Conservation (phyloP, 2,888 invertebrate species). For the Alcis repandata region DNA sequence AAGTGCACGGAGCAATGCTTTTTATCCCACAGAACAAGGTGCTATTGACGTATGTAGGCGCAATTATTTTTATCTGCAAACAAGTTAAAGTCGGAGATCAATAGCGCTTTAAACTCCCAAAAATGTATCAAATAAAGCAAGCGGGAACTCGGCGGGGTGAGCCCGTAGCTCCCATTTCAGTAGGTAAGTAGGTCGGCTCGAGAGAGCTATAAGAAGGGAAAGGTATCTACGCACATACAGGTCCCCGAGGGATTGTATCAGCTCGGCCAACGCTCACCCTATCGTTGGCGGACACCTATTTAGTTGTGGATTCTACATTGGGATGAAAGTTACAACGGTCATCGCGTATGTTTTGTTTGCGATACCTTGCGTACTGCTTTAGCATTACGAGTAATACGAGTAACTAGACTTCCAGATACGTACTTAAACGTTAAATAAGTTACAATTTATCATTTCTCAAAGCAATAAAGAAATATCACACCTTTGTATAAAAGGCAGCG, state of each 20-base stretch:
- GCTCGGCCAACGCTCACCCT: conserved; percentile 19
- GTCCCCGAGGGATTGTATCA: conserved; percentile 26
- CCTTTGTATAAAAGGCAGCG: neutral
- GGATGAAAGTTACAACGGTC: conserved; percentile 6
- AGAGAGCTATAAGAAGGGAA: conserved; percentile 33
- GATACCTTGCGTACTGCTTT: neutral
- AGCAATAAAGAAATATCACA: too few relatives aligned
- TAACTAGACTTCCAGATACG: too few relatives aligned
- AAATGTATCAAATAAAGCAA: conserved; percentile 18
- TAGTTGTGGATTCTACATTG: conserved; percentile 12
- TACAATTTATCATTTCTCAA: too few relatives aligned
- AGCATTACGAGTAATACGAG: neutral
- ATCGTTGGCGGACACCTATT: conserved; percentile 24
- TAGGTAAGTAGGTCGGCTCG: conserved; percentile 37
- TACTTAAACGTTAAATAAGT: too few relatives aligned
- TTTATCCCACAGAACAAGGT: too few relatives aligned
- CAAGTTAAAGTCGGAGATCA: conserved; percentile 5
- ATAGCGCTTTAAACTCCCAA: conserved; percentile 14
- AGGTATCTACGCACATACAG: conserved; percentile 31
- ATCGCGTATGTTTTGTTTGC: neutral
- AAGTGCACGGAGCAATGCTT: too few relatives aligned
- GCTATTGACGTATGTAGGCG: neutral
- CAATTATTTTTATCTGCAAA: neutral
- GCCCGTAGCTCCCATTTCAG: conserved; percentile 34
- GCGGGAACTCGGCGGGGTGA: conserved; percentile 22